Evolutionary conservation across 2,888 invertebrate species (phyloP).

Genomic region (Agapostemon virescens): DNA sequence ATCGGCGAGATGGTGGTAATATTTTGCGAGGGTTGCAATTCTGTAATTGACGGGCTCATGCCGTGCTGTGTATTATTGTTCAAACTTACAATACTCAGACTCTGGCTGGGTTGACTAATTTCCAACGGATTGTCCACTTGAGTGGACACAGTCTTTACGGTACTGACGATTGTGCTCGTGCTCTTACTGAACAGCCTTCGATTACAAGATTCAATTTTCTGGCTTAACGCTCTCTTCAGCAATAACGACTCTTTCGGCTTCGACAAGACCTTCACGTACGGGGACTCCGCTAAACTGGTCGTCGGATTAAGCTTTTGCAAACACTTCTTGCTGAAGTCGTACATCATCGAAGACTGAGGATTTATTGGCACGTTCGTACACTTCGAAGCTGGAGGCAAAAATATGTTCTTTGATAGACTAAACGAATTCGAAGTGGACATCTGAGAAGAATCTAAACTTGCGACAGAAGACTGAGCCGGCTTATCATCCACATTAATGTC

Average conservation of each 20-base stretch:
- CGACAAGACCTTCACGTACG: slow-evolving; percentile 13
- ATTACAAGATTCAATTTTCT: slow-evolving; percentile 16
- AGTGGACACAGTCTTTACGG: slow-evolving; percentile 31
- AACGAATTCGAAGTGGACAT: slow-evolving; percentile 25
- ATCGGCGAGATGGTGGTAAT: not conserved
- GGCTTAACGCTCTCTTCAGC: slow-evolving; percentile 20
- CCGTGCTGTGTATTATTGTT: slow-evolving; percentile 5
- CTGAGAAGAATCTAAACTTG: slow-evolving; percentile 4
- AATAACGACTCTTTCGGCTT: slow-evolving; percentile 33
- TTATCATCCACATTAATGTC: slow-evolving; percentile 21
- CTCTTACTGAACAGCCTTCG: slow-evolving; percentile 30
- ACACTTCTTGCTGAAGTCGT: slow-evolving; percentile 30
- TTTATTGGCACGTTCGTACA: slow-evolving; percentile 29
- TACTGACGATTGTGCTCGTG: slow-evolving; percentile 9
- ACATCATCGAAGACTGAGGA: slow-evolving; percentile 16
- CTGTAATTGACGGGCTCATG: slow-evolving; percentile 11
- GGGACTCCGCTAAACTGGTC: not conserved
- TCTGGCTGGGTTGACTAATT: not conserved
- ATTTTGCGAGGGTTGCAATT: slow-evolving; percentile 21
- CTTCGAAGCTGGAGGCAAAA: slow-evolving; percentile 29
- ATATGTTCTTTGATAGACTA: slow-evolving; percentile 28
- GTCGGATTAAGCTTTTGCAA: slow-evolving; percentile 13
- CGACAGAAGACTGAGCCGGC: not conserved
- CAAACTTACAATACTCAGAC: not conserved
- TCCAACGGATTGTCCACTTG: slow-evolving; percentile 34